Conservation (phyloP, 2,797 vertebrate species). For the Geotrypetes seraphini region DNA sequence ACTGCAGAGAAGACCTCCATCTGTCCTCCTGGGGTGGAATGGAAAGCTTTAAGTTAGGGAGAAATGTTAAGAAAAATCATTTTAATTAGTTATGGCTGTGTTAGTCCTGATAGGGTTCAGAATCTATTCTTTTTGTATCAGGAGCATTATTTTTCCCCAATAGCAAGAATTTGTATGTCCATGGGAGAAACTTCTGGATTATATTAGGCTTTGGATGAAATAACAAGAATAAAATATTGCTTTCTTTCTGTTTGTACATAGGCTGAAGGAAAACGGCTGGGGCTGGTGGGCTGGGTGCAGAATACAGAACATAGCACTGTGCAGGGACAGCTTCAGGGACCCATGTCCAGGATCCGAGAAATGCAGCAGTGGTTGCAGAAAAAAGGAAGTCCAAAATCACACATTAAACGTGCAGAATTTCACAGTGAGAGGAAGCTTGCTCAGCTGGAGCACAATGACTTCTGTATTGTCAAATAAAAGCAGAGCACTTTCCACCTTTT, state of each 20-base stretch:
- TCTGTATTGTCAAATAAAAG: slow-evolving; percentile 59
- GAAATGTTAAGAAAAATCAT: too few species aligned
- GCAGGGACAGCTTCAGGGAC: slow-evolving; percentile 78
- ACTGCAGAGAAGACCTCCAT: too few species aligned
- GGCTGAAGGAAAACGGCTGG: slow-evolving; percentile 74
- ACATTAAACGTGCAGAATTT: slow-evolving; percentile 73
- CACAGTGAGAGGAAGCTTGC: slow-evolving; percentile 66
- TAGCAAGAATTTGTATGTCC: too few species aligned
- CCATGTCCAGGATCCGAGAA: slow-evolving; percentile 51
- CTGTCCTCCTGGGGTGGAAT: too few species aligned
- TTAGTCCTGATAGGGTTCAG: too few species aligned
- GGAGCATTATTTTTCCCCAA: too few species aligned
- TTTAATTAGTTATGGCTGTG: too few species aligned
- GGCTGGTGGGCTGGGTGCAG: slow-evolving; percentile 87
- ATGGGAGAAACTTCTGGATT: too few species aligned
- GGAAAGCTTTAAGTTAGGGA: too few species aligned
- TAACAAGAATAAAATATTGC: too few species aligned
- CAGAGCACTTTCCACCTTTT: fast-evolving
- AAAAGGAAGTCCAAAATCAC: slow-evolving; percentile 80
- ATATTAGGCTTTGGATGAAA: too few species aligned
- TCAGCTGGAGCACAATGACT: slow-evolving; percentile 61
- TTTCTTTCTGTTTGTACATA: slow-evolving; percentile 36
- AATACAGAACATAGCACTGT: slow-evolving; percentile 79
- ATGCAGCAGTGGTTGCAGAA: slow-evolving; percentile 83
- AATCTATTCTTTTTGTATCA: too few species aligned